Percentiles rank a stretch among this genome's conserved stretches.
These are phyloP conservation scores for Apistogramma diplotaenia DNA, from an alignment of 2,113 vertebrate species.

Conservation along the genomic window DNA sequence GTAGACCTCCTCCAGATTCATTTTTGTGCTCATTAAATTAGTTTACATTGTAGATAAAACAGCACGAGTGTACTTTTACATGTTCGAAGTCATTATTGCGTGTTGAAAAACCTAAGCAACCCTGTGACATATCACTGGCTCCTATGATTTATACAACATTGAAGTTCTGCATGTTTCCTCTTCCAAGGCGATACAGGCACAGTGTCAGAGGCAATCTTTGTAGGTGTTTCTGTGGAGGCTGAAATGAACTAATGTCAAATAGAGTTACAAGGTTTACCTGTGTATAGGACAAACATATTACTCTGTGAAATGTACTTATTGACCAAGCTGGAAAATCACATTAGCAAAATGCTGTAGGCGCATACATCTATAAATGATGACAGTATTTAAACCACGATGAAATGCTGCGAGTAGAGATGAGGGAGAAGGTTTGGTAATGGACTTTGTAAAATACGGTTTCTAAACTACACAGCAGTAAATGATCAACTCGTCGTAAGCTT, in stretches of 20 bases:
- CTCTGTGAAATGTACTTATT: slow-evolving; percentile 41
- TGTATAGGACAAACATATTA: slow-evolving; percentile 30
- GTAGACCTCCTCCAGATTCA: not conserved
- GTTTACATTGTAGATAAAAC: not conserved
- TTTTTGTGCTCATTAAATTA: not conserved
- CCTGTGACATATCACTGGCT: not conserved
- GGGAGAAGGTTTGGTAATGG: not conserved
- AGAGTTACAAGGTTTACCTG: slow-evolving; percentile 19
- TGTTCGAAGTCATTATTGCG: not conserved
- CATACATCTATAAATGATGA: slow-evolving; percentile 40
- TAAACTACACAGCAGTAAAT: not conserved
- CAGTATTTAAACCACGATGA: slow-evolving; percentile 9
- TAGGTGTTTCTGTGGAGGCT: slow-evolving; percentile 27
- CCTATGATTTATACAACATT: not conserved
- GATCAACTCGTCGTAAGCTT: not conserved
- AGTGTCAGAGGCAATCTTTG: slow-evolving; percentile 30
- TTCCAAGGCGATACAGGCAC: not conserved
- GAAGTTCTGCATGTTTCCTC: not conserved
- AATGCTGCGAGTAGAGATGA: not conserved
- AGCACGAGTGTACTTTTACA: not conserved
- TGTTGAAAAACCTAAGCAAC: not conserved
- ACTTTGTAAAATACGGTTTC: not conserved
- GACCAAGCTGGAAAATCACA: slow-evolving; percentile 46
- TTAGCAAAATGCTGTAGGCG: slow-evolving; percentile 38
- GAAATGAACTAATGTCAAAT: slow-evolving; percentile 24